Percentiles rank a stretch among this genome's conserved stretches.
These are phyloP conservation scores for Paralichthys olivaceus DNA, from an alignment of 2,113 vertebrate genomes.

Conservation along the genomic window DNA sequence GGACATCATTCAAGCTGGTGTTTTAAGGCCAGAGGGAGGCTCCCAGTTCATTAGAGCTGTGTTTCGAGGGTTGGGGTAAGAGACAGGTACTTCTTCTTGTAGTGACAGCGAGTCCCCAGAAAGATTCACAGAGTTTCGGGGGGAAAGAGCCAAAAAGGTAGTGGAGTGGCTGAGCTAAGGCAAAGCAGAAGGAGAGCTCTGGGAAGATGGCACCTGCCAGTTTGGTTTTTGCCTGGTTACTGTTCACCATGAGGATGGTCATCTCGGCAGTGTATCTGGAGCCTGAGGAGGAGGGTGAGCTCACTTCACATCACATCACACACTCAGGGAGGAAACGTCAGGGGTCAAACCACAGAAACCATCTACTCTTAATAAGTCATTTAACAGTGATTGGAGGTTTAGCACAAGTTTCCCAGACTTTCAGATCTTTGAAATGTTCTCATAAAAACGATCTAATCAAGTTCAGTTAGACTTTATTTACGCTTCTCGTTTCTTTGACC, in stretches of 20 bases:
- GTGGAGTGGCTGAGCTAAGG: constrained; percentile 30
- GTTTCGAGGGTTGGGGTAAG: constrained; percentile 62
- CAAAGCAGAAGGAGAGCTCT: constrained; percentile 35
- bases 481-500: neutral
- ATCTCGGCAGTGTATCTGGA: constrained; percentile 58
- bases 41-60: constrained; percentile 73
- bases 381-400: no score
- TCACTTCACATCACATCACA: constrained; percentile 13
- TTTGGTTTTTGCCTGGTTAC: constrained; percentile 64
- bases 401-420: no score
- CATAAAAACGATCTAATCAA: no score
- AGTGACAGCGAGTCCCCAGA: constrained; percentile 62
- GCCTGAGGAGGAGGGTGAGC: constrained; percentile 70
- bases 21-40: constrained; percentile 78
- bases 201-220: constrained; percentile 72
- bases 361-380: neutral
- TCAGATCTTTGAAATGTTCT: no score
- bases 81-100: constrained; percentile 56
- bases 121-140: constrained; percentile 58
- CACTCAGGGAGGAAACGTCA: neutral
- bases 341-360: constrained; percentile 1
- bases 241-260: constrained; percentile 65
- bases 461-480: no score
- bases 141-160: constrained; percentile 41
- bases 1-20: constrained; percentile 79